Evolutionary conservation across 1,140 invertebrate species (phyloP).

Genomic region (Drosophila hydei): DNA sequence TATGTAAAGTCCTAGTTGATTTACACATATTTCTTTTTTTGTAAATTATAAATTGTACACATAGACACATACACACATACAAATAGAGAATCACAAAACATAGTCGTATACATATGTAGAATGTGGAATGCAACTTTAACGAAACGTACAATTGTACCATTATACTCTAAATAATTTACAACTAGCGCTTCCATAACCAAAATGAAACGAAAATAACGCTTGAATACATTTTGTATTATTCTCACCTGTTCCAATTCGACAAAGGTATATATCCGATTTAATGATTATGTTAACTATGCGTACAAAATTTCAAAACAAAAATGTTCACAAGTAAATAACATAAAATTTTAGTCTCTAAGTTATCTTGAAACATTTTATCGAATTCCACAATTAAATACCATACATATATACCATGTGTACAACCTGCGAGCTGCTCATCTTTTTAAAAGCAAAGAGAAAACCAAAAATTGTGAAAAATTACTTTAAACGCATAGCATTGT

Average conservation of each 20-base stretch:
- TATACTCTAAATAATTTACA: conserved; percentile 59
- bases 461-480: not conserved
- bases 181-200: conserved; percentile 68
- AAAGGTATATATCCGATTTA: conserved; percentile 8
- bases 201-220: conserved; percentile 22
- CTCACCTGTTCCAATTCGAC: conserved; percentile 19
- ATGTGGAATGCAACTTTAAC: conserved; percentile 28
- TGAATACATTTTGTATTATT: conserved; percentile 12
- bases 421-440: conserved; percentile 4
- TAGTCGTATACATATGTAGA: conserved; percentile 13
- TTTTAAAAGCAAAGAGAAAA: not conserved
- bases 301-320: conserved; percentile 17
- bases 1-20: conserved; percentile 4
- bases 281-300: conserved; percentile 34
- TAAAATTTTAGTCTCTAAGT: not conserved
- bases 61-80: not conserved
- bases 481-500: too few species aligned
- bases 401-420: not conserved
- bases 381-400: conserved; percentile 4
- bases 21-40: conserved; percentile 5
- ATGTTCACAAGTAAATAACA: conserved; percentile 13
- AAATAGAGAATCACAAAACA: too few species aligned
- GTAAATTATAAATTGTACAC: conserved; percentile 8
- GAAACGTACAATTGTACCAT: conserved; percentile 64
- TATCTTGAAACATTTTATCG: not conserved